Percentiles rank a stretch among this genome's conserved stretches.
Conservation (phyloP, 2,797 vertebrate genomes). For the Xenops minutus region DNA sequence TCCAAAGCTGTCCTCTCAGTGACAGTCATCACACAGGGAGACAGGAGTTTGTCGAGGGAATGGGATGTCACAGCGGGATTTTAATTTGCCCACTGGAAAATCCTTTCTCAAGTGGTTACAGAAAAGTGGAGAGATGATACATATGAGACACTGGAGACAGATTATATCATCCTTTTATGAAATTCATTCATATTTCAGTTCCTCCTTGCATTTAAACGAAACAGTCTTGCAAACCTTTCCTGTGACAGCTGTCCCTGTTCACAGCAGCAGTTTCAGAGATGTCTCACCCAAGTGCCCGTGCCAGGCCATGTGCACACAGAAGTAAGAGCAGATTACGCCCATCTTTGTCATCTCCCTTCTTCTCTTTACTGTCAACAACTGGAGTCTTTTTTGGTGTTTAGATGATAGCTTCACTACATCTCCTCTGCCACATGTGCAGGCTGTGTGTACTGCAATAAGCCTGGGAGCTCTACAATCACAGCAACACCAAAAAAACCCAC, state of each 20-base stretch:
- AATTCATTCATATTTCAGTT: slow-evolving; percentile 31
- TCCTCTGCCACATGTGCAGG: background rate
- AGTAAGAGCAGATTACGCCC: background rate
- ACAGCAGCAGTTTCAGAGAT: background rate
- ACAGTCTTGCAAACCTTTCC: background rate
- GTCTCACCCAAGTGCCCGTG: background rate
- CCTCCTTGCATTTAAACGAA: background rate
- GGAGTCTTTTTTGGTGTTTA: background rate
- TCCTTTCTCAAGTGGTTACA: background rate
- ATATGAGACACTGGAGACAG: background rate
- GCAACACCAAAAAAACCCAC: background rate
- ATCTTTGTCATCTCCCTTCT: background rate
- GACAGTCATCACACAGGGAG: background rate
- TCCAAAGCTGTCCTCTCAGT: background rate
- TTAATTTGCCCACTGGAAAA: slow-evolving; percentile 37
- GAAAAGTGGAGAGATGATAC: slow-evolving; percentile 1
- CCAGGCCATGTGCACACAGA: background rate
- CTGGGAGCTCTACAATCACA: background rate
- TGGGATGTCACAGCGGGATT: background rate
- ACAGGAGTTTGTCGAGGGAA: background rate
- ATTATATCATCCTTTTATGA: background rate
- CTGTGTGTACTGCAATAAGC: background rate
- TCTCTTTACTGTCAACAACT: background rate
- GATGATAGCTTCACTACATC: background rate
- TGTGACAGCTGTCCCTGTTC: slow-evolving; percentile 1